Percentiles rank a stretch among this genome's conserved stretches.
Conservation (phyloP, 2,113 vertebrate species). For the Thalassoma bifasciatum region DNA sequence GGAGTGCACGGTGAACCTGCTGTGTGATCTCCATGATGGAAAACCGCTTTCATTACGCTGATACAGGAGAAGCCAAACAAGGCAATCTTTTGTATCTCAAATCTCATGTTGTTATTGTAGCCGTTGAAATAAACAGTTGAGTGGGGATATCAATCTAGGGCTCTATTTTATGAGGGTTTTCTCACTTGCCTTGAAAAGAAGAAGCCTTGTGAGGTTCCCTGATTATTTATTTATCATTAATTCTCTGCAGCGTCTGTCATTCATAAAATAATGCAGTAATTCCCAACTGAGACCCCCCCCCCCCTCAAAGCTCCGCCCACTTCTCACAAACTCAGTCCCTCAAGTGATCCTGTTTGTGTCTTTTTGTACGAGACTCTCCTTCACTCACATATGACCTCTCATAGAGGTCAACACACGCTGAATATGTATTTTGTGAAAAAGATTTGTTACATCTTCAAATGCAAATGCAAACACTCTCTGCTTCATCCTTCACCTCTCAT, state of each 20-base stretch:
- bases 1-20: conserved; percentile 43
- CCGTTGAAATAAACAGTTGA: conserved; percentile 33
- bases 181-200: conserved; percentile 28
- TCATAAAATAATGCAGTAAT: conserved; percentile 66
- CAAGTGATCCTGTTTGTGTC: conserved; percentile 11
- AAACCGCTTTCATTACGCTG: conserved; percentile 65
- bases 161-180: conserved; percentile 29
- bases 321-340: neutral
- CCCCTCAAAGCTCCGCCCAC: conserved; percentile 27
- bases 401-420: conserved; percentile 22
- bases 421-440: conserved; percentile 34
- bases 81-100: conserved; percentile 51
- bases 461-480: conserved; percentile 18
- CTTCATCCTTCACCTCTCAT: conserved; percentile 15
- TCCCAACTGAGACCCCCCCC: conserved; percentile 65
- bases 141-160: conserved; percentile 24
- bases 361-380: conserved; percentile 20
- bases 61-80: conserved; percentile 64
- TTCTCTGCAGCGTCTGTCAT: conserved; percentile 52
- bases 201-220: conserved; percentile 34
- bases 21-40: conserved; percentile 64
- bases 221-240: conserved; percentile 70
- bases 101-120: conserved; percentile 45
- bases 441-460: conserved; percentile 26
- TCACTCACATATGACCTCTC: conserved; percentile 17